These are phyloP conservation scores for Orchesellides sinensis DNA, from an alignment of 2,888 invertebrate species.

Conservation along the genomic window DNA sequence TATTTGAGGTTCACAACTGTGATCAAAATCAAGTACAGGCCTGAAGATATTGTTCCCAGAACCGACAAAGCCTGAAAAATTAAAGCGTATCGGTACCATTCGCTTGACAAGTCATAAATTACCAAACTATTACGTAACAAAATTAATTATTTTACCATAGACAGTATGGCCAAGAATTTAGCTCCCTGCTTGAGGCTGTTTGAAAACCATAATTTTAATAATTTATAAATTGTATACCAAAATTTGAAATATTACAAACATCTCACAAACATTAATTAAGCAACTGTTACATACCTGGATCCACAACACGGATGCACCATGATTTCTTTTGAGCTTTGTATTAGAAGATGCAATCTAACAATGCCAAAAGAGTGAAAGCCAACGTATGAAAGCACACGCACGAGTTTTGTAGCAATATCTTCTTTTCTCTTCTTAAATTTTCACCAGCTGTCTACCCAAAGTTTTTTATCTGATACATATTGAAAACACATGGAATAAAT, in stretches of 20 bases:
- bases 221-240: not conserved
- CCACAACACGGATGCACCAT: constrained; percentile 61
- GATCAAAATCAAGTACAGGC: constrained; percentile 9
- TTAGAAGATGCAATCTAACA: not conserved
- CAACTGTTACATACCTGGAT: constrained; percentile 39
- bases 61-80: constrained; percentile 36
- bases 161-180: constrained; percentile 60
- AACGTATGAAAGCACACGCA: not conserved
- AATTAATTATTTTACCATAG: constrained; percentile 48
- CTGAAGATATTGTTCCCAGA: constrained; percentile 17
- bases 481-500: constrained; percentile 43
- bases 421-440: constrained; percentile 30
- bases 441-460: constrained; percentile 40
- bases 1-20: constrained; percentile 16
- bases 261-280: not conserved
- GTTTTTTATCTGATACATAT: constrained; percentile 10
- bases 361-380: not conserved
- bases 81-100: not conserved
- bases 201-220: not conserved
- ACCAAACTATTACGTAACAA: not conserved
- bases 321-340: not conserved
- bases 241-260: not conserved
- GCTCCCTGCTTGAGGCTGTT: constrained; percentile 62
- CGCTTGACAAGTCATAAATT: too few species aligned
- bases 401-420: not conserved